phyloP scores from a whole-genome alignment of 2,888 invertebrate species.

The Gastracanthus pulcherrimus region DNA sequence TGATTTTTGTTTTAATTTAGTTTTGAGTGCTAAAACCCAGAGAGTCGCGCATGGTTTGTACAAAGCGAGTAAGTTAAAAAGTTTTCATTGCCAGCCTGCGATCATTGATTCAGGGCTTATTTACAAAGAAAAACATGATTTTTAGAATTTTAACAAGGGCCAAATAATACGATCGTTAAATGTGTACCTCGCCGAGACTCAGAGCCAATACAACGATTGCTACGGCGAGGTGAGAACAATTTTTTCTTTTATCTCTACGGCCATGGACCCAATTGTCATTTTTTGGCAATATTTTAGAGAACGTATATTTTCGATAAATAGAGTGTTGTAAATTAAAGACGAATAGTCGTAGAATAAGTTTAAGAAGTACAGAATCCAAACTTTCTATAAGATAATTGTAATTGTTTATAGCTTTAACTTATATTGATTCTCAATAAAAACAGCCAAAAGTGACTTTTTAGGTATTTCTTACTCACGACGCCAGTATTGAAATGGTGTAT shows the following conservation, averaged over 20 bases:
- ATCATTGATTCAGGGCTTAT: not conserved
- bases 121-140: constrained; percentile 51
- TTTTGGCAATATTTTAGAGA: too few relatives aligned
- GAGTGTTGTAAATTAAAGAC: too few relatives aligned
- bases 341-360: too few relatives aligned
- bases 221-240: constrained; percentile 68
- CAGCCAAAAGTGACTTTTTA: too few relatives aligned
- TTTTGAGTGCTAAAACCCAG: constrained; percentile 41
- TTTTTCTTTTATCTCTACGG: not conserved
- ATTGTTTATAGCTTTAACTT: too few relatives aligned
- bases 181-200: constrained; percentile 68
- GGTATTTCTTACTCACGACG: too few relatives aligned
- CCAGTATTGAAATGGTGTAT: too few relatives aligned
- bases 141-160: constrained; percentile 68
- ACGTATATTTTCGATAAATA: too few relatives aligned
- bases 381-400: too few relatives aligned
- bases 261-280: too few relatives aligned
- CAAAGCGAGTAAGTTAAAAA: constrained; percentile 48
- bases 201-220: constrained; percentile 72
- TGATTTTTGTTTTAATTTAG: constrained; percentile 14
- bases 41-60: constrained; percentile 43
- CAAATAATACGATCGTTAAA: constrained; percentile 67
- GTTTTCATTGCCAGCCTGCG: not conserved
- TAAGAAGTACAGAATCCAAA: too few relatives aligned
- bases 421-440: too few relatives aligned